Base-by-base conservation (phyloP, 2,888 invertebrate species). In the Ectemnius continuus region DNA sequence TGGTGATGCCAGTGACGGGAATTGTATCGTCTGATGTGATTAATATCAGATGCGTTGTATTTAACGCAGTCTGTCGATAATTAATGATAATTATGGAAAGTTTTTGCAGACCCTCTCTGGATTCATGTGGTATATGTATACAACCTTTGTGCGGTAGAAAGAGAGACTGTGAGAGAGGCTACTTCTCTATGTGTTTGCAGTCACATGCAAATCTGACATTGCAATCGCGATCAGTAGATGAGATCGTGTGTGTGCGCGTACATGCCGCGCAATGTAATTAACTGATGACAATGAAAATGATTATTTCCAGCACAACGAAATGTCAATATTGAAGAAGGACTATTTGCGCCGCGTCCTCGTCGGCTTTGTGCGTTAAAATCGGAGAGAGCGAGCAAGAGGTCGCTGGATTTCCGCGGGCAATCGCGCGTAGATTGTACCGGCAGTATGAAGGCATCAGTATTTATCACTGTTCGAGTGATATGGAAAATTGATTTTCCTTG, bases 251-350 rank as follows among this genome's bases (percentile, higher is more conserved):
- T 11, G 8, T 36, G 36, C 36, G 26, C 58, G 58, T 20, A 2
- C 20, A 23, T 4, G 58, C 58, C 20, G 6, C 52, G 52, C 52
- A 6, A 16, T 52, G 26, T 26, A 58, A 58, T 58, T 58, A 18
- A 26, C 58, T 26, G 26, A 58, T 58, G 20, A 58, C 58, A 58
- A 26, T 58, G 58, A 26, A 58, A 58, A 58, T 58, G 14, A 58
- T 58, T 26, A 58, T 58, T 58, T 58, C 58, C 58, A 8, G 58
- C 18, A 58, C 16, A 18, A 58, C 58, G 26, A 6, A 58, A 13
- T 58, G 26, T 58, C 58, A 58, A 58, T 58, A 58, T 52, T 52
- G 52, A 18, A 6, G 8, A 5, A 13, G 18, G 52, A 18, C 52
- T 18, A 18, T 52, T 52, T 18, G 14, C 52, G 52, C 36, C 36